A percentile compares a stretch with the other conserved stretches of the same genome.
Evolutionary conservation across 2,797 vertebrate species (phyloP).

Genomic region (Amphiprion clarkii): DNA sequence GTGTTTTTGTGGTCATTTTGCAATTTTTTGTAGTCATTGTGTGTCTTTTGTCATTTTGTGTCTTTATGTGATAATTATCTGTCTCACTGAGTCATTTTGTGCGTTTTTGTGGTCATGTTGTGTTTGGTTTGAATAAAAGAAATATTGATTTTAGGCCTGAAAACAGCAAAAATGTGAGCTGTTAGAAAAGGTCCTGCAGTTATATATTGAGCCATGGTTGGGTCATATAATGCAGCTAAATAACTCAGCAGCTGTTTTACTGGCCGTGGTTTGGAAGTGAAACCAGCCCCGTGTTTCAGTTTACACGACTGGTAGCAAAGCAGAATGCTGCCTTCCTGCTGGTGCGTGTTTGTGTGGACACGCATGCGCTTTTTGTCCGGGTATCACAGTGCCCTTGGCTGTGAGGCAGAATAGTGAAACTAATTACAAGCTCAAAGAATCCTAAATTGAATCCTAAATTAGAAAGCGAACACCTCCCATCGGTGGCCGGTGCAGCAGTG

Average conservation of each 20-base stretch:
- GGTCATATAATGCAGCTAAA: background rate
- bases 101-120: too few species aligned
- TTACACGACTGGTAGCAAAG: slow-evolving; percentile 19
- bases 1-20: too few species aligned
- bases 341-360: slow-evolving; percentile 11
- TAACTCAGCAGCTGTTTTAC: background rate
- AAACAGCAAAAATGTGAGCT: too few species aligned
- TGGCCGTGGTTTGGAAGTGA: background rate
- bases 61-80: too few species aligned
- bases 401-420: slow-evolving; percentile 65
- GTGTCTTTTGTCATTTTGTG: too few species aligned
- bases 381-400: slow-evolving; percentile 67
- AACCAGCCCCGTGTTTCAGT: slow-evolving; percentile 23
- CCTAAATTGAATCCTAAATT: slow-evolving; percentile 80
- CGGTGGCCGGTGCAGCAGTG: slow-evolving; percentile 57
- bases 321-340: slow-evolving; percentile 6
- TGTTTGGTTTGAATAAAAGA: too few species aligned
- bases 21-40: too few species aligned
- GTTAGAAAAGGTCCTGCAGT: too few species aligned
- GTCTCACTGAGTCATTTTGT: too few species aligned
- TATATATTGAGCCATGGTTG: too few species aligned
- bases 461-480: slow-evolving; percentile 82
- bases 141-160: too few species aligned
- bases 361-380: slow-evolving; percentile 30
- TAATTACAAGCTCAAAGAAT: slow-evolving; percentile 80